Conservation (phyloP, 2,113 vertebrate species). For the Diphyllodes magnificus region DNA sequence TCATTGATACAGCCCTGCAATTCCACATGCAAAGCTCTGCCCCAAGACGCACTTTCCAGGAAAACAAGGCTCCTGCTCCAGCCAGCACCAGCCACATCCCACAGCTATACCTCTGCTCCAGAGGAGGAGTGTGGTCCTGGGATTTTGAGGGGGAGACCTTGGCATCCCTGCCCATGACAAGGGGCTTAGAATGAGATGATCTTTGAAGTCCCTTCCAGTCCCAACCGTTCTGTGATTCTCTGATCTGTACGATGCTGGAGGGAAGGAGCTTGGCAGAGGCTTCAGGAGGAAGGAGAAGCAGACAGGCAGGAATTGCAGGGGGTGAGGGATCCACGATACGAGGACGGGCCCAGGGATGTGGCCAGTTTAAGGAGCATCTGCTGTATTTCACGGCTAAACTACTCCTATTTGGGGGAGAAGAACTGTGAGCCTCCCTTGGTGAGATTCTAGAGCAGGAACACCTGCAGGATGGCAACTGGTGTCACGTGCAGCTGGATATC, state of each 20-base stretch:
- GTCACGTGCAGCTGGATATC: background rate
- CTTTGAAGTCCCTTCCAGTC: background rate
- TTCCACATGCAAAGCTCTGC: background rate
- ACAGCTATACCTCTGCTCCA: background rate
- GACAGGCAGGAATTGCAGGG: background rate
- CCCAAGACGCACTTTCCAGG: background rate
- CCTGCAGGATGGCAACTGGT: background rate
- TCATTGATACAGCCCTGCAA: background rate
- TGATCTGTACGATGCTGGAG: background rate
- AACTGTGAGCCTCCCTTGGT: background rate
- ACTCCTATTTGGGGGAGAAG: background rate
- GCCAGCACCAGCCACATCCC: background rate
- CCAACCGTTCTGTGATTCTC: background rate
- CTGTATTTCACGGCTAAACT: background rate
- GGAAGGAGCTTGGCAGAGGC: background rate
- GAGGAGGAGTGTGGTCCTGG: background rate
- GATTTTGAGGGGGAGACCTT: background rate
- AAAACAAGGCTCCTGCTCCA: background rate
- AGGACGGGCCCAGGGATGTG: background rate
- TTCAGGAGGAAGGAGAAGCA: background rate
- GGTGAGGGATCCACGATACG: background rate
- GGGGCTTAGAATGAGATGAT: background rate
- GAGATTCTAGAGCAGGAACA: background rate
- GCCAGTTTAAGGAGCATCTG: background rate
- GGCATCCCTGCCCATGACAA: background rate